Percentiles rank a stretch among this genome's conserved stretches.
Evolutionary conservation across 1,140 invertebrate species (phyloP).

Genomic region (Bombus confusus): DNA sequence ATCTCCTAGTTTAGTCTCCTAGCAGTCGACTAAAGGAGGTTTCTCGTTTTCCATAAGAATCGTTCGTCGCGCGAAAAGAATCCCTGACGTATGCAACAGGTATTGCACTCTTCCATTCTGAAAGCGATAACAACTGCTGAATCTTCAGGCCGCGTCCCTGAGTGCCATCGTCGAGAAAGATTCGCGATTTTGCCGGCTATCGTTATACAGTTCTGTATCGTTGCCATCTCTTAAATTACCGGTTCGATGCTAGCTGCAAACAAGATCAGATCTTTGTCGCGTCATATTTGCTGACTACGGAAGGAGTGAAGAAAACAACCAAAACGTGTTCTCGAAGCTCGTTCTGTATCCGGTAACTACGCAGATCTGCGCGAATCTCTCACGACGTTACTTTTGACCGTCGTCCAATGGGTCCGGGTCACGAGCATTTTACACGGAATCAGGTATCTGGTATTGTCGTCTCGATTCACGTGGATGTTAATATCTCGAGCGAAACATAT

Average conservation of each 20-base stretch:
- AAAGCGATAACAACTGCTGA: constrained; percentile 64
- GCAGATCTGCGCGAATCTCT: not conserved
- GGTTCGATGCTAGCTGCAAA: not conserved
- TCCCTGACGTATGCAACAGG: constrained; percentile 71
- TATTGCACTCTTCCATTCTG: constrained; percentile 58
- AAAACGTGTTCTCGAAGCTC: not conserved
- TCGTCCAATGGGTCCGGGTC: not conserved
- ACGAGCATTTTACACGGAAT: not conserved
- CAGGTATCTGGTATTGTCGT: too few species aligned
- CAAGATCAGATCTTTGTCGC: not conserved
- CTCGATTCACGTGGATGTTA: too few species aligned
- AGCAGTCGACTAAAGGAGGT: not conserved
- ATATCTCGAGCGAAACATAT: too few species aligned
- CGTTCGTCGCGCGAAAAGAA: constrained; percentile 58
- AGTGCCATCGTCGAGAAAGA: constrained; percentile 61
- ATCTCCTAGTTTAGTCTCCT: too few species aligned
- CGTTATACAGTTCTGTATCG: not conserved
- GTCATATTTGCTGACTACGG: not conserved
- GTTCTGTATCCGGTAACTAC: not conserved
- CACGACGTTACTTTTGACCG: not conserved
- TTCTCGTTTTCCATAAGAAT: constrained; percentile 31
- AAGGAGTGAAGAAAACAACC: not conserved
- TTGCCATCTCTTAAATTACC: not conserved
- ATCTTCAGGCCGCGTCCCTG: constrained; percentile 55
- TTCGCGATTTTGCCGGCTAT: constrained; percentile 46